Conservation (phyloP, 2,888 invertebrate species). For the Pandemis heparana region DNA sequence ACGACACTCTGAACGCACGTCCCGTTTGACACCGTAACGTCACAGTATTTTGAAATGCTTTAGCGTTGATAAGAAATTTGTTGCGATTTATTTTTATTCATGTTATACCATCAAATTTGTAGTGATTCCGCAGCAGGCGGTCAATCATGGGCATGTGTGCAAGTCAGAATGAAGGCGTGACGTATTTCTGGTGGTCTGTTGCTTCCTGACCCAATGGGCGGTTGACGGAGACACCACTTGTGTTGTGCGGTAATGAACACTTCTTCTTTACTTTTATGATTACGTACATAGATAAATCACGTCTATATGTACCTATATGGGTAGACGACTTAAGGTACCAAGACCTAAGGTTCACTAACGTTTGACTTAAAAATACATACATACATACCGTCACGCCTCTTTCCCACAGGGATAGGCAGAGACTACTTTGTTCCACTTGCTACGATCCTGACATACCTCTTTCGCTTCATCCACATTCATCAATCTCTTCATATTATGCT, state of each 20-base stretch:
- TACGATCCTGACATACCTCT: no score
- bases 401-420: no score
- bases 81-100: background rate
- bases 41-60: conserved; percentile 4
- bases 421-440: no score
- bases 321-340: no score
- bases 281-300: no score
- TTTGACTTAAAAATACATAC: no score
- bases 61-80: conserved; percentile 7
- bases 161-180: background rate
- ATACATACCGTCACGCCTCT: no score
- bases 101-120: conserved; percentile 9
- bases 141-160: background rate
- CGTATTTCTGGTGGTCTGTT: background rate
- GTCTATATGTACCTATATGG: no score
- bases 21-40: background rate
- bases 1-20: background rate
- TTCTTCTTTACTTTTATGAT: no score
- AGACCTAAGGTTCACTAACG: no score
- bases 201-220: background rate
- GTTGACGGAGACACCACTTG: background rate
- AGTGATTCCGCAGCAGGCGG: background rate
- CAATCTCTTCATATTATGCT: no score
- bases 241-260: conserved; percentile 3
- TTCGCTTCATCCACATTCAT: no score